Evolutionary conservation across 2,113 vertebrate species (phyloP), one percentile per base, ranked within the genome.

Genomic region (Sander vitreus): DNA sequence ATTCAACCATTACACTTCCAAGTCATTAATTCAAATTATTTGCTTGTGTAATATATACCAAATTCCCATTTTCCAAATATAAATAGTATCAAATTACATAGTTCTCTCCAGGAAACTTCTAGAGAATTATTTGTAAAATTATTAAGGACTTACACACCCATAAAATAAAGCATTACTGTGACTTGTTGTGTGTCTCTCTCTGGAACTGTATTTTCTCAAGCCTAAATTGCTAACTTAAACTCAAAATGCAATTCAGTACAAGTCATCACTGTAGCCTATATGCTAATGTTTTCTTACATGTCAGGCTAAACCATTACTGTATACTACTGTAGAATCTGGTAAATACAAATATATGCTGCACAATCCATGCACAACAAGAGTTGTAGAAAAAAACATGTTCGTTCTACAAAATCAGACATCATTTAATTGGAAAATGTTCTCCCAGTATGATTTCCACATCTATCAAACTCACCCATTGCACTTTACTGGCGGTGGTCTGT

Each of bases 401-500:
- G 6, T 33, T 48, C 0, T 11, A 53, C 8, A 85, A 66, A 54
- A 19, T 57, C 10, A 25, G 5, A 57, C 58, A 74, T 5, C 1
- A 53, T 64, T 69, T 7, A 30, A 25, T 15, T 30, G 8, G 15
- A 19, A 45, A 43, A 55, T 0, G 0, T 67, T 27, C 6, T 62
- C 27, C 9, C 0, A 13, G 2, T 25, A 33, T 27, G 1, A 73
- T 51, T 78, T 81, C 4, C n/a, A 71, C 43, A 67, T 15, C 3
- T 39, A 60, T 51, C 50, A 45, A 58, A 54, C 91, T 93, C 80
- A 95, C 95, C 95, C 94, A 73, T 88, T 92, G 79, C 95, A 96
- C 62, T 91, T 92, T 18, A 94, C 91, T 64, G 88, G 72, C 0
- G 80, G 80, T 39, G 95, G 94, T 83, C 59, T 91, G 45, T 85